Conservation (phyloP, 2,113 vertebrate species). For the Python bivittatus region DNA sequence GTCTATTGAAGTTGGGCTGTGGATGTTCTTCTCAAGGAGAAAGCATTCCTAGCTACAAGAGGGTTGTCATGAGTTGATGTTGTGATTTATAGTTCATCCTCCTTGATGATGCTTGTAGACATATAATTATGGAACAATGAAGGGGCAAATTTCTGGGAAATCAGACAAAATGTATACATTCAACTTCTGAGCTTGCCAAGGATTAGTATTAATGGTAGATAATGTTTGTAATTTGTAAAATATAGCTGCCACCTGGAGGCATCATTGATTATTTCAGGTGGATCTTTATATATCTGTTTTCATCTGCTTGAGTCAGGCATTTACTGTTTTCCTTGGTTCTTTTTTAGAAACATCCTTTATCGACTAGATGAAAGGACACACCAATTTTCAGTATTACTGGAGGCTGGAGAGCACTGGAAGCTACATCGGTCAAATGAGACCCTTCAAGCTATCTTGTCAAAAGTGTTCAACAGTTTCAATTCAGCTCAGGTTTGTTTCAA, state of each 20-base stretch:
- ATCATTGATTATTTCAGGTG: conserved; percentile 40
- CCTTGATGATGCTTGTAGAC: conserved; percentile 19
- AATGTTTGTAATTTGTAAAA: conserved; percentile 28
- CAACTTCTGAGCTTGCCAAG: conserved; percentile 30
- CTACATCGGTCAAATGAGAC: conserved; percentile 77
- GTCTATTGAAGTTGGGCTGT: background rate
- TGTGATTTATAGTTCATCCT: conserved; percentile 30
- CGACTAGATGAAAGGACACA: conserved; percentile 78
- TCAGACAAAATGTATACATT: conserved; percentile 34
- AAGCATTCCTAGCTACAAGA: conserved; percentile 6
- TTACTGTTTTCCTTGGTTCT: conserved; percentile 57
- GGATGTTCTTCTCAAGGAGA: background rate
- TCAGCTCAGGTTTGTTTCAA: conserved; percentile 86
- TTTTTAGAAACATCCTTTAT: conserved; percentile 90
- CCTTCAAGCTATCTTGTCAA: conserved; percentile 73
- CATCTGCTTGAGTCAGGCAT: conserved; percentile 33
- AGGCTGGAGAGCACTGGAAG: conserved; percentile 73
- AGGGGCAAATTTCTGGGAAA: conserved; percentile 28
- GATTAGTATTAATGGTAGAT: conserved; percentile 37
- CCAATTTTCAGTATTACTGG: conserved; percentile 83
- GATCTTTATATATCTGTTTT: conserved; percentile 14
- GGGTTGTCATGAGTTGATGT: background rate
- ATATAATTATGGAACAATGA: background rate
- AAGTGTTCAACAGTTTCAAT: conserved; percentile 83
- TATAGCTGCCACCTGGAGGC: conserved; percentile 26